Conservation (phyloP, 2,113 vertebrate genomes). For the Lipophrys pholis region DNA sequence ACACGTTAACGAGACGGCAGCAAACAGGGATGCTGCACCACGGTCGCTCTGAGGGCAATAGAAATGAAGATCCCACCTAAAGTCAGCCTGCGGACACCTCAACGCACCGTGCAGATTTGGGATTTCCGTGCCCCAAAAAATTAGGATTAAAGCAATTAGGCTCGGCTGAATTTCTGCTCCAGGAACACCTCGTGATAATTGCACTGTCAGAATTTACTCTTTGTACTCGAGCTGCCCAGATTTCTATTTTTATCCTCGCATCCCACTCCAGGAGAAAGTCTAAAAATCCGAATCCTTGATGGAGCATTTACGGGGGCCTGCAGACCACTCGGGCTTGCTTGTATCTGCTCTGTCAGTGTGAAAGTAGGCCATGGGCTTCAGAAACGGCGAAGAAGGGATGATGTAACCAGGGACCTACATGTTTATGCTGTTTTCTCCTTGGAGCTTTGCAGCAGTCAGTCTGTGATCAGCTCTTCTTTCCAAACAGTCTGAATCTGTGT, state of each 20-base stretch:
- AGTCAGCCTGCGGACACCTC: constrained; percentile 43
- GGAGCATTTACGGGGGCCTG: constrained; percentile 6
- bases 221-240: constrained; percentile 11
- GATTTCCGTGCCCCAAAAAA: constrained; percentile 40
- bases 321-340: constrained; percentile 22
- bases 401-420: constrained; percentile 65
- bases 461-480: constrained; percentile 9
- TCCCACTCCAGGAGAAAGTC: background rate
- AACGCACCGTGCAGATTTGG: constrained; percentile 42
- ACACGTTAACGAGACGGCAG: constrained; percentile 56
- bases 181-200: constrained; percentile 48
- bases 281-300: constrained; percentile 21
- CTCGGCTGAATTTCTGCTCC: constrained; percentile 27
- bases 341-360: constrained; percentile 44
- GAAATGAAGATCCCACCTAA: constrained; percentile 34
- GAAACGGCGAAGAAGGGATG: constrained; percentile 55
- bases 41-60: constrained; percentile 15
- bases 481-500: background rate
- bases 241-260: constrained; percentile 41
- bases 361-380: constrained; percentile 66
- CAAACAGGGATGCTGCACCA: constrained; percentile 32
- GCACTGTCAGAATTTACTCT: constrained; percentile 34
- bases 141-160: constrained; percentile 52
- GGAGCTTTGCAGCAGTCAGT: constrained; percentile 24
- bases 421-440: constrained; percentile 50